Percentiles rank a stretch among this genome's conserved stretches.
These are phyloP conservation scores for Eupithecia centaureata DNA, from an alignment of 2,888 invertebrate genomes.

Conservation along the genomic window DNA sequence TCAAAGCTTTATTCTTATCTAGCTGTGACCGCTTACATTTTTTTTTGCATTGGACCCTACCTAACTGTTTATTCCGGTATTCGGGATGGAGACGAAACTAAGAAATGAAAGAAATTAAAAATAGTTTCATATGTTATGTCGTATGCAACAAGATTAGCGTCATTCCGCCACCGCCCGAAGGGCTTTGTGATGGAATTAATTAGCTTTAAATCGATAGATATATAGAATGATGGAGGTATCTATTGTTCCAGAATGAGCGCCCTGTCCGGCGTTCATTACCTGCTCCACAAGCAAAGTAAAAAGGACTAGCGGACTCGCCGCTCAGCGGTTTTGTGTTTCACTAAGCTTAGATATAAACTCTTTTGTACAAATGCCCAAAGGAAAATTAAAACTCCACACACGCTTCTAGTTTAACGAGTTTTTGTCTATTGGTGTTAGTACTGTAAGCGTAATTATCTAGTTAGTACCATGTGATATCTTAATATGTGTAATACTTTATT, in stretches of 20 bases:
- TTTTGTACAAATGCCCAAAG: conserved; percentile 50
- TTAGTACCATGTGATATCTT: conserved; percentile 52
- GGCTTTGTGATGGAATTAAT: no score
- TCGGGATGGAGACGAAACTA: no score
- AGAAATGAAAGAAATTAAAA: no score
- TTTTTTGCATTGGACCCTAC: no score
- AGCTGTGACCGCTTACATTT: no score
- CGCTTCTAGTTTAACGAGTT: conserved; percentile 43
- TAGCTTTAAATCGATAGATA: no score
- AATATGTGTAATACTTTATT: conserved; percentile 66
- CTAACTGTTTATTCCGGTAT: no score
- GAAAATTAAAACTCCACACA: conserved; percentile 38
- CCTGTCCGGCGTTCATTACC: conserved; percentile 69
- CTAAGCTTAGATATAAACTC: conserved; percentile 48
- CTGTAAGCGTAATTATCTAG: conserved; percentile 48
- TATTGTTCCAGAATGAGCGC: conserved; percentile 76
- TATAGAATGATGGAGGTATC: conserved; percentile 28
- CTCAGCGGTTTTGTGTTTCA: conserved; percentile 43
- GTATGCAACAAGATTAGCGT: no score
- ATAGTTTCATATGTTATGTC: no score
- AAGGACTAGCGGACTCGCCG: conserved; percentile 53
- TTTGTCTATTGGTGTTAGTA: conserved; percentile 42
- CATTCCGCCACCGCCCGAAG: no score
- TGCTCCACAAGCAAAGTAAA: conserved; percentile 63
- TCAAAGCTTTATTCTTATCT: no score